A percentile compares a stretch with the other conserved stretches of the same genome.
phyloP scores from a whole-genome alignment of 2,888 invertebrate species.

The Hirudinaria manillensis region DNA sequence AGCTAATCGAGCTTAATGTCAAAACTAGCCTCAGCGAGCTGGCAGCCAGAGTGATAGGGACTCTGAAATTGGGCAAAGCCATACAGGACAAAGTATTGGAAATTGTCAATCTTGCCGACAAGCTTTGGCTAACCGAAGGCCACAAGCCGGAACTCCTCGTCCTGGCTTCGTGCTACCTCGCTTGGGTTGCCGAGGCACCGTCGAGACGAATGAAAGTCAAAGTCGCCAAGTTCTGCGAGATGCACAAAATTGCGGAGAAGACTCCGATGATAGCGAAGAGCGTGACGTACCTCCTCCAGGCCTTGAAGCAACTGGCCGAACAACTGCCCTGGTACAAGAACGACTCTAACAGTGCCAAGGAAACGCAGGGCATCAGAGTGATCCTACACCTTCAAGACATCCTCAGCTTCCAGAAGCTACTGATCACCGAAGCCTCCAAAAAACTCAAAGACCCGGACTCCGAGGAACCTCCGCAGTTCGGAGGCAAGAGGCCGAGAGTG shows the following conservation, averaged over 20 bases:
- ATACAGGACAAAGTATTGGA: background rate
- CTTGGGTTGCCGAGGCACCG: slow-evolving; percentile 20
- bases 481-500: background rate
- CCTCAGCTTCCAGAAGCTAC: background rate
- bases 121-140: slow-evolving; percentile 13
- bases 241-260: background rate
- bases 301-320: background rate
- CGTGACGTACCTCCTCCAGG: background rate
- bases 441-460: background rate
- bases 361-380: background rate
- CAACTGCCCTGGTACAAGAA: background rate
- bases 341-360: background rate
- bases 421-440: background rate
- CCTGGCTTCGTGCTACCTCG: background rate
- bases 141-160: background rate
- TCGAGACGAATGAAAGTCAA: background rate
- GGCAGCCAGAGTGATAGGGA: background rate
- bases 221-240: background rate
- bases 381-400: background rate
- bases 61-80: background rate
- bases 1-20: background rate
- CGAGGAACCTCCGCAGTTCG: background rate
- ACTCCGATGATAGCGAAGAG: background rate
- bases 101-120: background rate
- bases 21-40: background rate